Conservation (phyloP, 2,113 vertebrate genomes). For the Lontra canadensis region DNA sequence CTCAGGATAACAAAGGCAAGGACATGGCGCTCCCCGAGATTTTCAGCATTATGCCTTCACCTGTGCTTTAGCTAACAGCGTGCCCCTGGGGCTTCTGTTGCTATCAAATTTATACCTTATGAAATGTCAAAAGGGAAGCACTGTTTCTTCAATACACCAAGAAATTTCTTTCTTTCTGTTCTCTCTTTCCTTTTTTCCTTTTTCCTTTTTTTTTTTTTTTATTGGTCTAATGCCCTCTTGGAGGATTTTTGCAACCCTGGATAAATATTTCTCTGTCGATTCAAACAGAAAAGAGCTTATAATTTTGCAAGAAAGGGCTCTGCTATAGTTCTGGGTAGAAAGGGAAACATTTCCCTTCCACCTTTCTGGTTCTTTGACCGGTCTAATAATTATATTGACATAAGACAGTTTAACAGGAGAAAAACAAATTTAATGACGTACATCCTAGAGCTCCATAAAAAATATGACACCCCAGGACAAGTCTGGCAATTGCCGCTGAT, state of each 20-base stretch:
- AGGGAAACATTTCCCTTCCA: neutral
- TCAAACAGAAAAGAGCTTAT: slow-evolving; percentile 57
- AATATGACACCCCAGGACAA: neutral
- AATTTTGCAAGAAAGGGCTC: neutral
- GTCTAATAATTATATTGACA: neutral
- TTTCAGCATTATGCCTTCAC: neutral
- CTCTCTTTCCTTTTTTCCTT: neutral
- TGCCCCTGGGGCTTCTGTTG: neutral
- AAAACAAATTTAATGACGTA: neutral
- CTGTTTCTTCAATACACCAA: slow-evolving; percentile 2
- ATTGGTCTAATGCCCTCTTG: neutral
- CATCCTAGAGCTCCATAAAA: neutral
- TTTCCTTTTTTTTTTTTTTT: neutral
- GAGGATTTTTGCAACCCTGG: slow-evolving; percentile 50
- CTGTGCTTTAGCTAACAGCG: neutral
- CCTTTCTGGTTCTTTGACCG: neutral
- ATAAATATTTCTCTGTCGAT: slow-evolving; percentile 65
- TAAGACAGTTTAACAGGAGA: neutral
- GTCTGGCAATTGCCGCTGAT: neutral
- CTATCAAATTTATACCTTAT: slow-evolving; percentile 44
- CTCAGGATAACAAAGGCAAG: slow-evolving; percentile 5
- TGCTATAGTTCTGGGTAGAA: neutral
- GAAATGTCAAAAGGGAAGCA: slow-evolving; percentile 60
- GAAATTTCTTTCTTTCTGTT: neutral
- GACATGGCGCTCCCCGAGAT: neutral